phyloP scores from a whole-genome alignment of 2,113 vertebrate species.

The Hepsetus odoe region DNA sequence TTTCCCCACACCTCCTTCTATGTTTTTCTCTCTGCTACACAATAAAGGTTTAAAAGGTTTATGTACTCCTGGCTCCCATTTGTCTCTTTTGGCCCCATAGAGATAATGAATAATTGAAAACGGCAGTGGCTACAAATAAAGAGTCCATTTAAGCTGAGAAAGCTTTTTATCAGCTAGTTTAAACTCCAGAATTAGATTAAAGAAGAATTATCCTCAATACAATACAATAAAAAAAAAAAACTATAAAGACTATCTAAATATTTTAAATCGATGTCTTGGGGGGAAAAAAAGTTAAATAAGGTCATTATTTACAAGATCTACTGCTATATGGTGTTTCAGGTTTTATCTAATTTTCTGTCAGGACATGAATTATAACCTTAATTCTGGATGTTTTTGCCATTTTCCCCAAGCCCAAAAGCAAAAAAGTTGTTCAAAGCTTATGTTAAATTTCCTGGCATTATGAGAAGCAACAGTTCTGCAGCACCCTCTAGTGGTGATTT shows the following conservation, averaged over 20 bases:
- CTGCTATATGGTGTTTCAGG: no score
- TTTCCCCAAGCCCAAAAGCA: background rate
- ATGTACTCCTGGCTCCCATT: conserved; percentile 45
- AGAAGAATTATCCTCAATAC: conserved; percentile 3
- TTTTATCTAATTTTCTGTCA: background rate
- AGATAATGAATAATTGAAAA: conserved; percentile 51
- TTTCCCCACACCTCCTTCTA: background rate
- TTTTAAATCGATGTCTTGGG: background rate
- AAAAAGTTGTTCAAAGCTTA: background rate
- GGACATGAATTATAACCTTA: background rate
- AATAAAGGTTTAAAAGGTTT: conserved; percentile 53
- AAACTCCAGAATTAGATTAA: conserved; percentile 11
- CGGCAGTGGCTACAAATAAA: conserved; percentile 9
- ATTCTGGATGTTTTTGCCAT: background rate
- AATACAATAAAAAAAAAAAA: conserved; percentile 2
- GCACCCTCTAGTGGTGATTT: conserved; percentile 40
- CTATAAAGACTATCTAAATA: background rate
- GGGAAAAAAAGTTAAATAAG: background rate
- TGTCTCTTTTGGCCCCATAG: conserved; percentile 30
- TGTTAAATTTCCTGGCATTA: background rate
- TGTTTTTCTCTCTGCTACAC: conserved; percentile 19
- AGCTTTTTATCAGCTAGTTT: conserved; percentile 17
- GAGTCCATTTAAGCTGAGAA: conserved; percentile 18
- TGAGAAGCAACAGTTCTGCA: conserved; percentile 17
- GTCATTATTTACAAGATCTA: no score